phyloP scores from a whole-genome alignment of 2,113 vertebrate species.

The Irena cyanogastra region DNA sequence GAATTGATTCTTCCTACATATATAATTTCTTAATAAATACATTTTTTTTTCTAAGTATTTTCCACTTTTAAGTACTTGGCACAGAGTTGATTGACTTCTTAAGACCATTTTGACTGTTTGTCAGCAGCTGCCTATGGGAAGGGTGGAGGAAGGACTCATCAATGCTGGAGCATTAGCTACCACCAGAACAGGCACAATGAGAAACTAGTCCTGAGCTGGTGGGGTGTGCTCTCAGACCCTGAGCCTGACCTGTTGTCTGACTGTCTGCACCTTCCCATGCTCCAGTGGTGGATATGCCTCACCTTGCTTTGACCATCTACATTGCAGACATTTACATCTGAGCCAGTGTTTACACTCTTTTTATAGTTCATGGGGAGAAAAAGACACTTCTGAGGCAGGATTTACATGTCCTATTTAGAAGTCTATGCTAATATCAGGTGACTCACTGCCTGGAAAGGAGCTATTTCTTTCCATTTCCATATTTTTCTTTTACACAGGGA shows the following conservation, averaged over 20 bases:
- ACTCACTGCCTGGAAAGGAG: not conserved
- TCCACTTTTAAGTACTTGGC: not conserved
- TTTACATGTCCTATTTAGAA: not conserved
- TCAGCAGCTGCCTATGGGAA: not conserved
- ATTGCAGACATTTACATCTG: not conserved
- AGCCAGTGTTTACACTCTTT: not conserved
- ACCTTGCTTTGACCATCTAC: not conserved
- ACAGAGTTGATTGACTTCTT: not conserved
- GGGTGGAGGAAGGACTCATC: not conserved
- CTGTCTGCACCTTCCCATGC: not conserved
- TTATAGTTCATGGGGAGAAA: not conserved
- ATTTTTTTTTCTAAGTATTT: not conserved
- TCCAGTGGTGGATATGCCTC: not conserved
- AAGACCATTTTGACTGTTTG: not conserved
- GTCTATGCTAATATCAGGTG: not conserved
- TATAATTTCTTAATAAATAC: not conserved
- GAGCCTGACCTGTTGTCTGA: not conserved
- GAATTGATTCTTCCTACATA: not conserved
- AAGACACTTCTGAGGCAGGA: not conserved
- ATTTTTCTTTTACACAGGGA: not conserved
- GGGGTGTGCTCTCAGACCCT: not conserved
- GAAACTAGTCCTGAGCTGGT: not conserved
- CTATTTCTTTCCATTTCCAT: slow-evolving; percentile 45
- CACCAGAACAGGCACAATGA: not conserved
- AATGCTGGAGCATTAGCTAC: not conserved